Conservation (phyloP, 2,113 vertebrate genomes). For the Suncus etruscus region DNA sequence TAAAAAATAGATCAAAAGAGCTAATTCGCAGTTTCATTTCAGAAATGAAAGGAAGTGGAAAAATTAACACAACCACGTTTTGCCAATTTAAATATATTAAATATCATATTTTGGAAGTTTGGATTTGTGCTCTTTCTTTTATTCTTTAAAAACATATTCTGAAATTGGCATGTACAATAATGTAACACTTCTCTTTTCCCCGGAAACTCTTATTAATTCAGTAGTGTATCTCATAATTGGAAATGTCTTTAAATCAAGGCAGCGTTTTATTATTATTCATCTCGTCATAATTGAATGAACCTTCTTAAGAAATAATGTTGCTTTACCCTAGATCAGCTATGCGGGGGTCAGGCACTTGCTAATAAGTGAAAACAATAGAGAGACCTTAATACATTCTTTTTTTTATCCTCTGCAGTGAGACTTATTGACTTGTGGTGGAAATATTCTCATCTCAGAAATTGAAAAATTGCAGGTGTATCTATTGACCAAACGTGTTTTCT, state of each 20-base stretch:
- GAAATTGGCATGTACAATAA: background rate
- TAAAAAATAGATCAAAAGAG: background rate
- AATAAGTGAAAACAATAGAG: background rate
- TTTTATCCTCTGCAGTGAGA: background rate
- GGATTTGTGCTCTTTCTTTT: background rate
- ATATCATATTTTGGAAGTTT: background rate
- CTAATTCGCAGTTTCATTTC: background rate
- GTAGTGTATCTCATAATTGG: background rate
- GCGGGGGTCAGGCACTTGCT: background rate
- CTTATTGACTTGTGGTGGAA: background rate
- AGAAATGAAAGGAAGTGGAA: constrained; percentile 2
- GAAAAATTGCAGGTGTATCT: background rate
- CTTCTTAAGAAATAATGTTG: background rate
- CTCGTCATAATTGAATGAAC: background rate
- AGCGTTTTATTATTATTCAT: background rate
- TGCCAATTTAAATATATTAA: background rate
- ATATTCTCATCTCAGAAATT: background rate
- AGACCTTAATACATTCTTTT: background rate
- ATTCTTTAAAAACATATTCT: background rate
- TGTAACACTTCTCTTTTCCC: background rate
- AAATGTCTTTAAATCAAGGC: constrained; percentile 14
- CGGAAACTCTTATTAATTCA: constrained; percentile 30
- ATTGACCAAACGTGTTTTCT: background rate
- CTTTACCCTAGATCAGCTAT: background rate
- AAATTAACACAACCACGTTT: constrained; percentile 1